Evolutionary conservation across 2,888 invertebrate genomes (phyloP).

Genomic region (Metellina segmentata): DNA sequence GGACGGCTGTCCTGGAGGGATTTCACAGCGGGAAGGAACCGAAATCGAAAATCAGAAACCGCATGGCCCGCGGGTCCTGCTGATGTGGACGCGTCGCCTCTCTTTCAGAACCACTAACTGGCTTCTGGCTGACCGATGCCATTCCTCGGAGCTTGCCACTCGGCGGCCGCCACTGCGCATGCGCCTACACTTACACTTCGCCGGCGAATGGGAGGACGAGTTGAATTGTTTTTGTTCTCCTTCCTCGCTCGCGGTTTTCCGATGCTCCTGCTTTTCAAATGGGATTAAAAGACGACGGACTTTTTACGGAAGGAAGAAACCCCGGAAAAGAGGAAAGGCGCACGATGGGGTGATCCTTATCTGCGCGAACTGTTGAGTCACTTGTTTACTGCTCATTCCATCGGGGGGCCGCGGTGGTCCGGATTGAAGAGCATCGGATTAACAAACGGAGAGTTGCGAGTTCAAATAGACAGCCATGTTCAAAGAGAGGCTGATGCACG

Average conservation of each 20-base stretch:
- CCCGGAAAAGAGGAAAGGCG: too few relatives aligned
- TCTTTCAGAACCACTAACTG: conserved; percentile 20
- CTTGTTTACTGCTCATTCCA: too few relatives aligned
- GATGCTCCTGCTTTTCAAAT: too few relatives aligned
- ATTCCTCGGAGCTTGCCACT: conserved; percentile 23
- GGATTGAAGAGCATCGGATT: too few relatives aligned
- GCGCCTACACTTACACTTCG: conserved; percentile 73
- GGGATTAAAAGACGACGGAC: too few relatives aligned
- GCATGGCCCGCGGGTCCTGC: conserved; percentile 14
- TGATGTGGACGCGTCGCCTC: not conserved
- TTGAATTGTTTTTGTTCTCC: conserved; percentile 57
- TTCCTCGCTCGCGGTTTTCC: conserved; percentile 3
- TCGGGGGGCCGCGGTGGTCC: too few relatives aligned
- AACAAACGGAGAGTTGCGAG: too few relatives aligned
- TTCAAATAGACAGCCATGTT: too few relatives aligned
- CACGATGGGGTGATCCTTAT: too few relatives aligned
- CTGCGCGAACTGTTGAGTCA: too few relatives aligned
- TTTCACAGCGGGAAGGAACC: not conserved
- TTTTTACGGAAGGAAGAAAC: too few relatives aligned
- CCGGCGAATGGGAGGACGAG: conserved; percentile 55
- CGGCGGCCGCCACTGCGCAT: conserved; percentile 10
- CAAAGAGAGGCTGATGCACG: too few relatives aligned
- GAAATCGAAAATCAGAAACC: not conserved
- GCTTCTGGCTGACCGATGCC: conserved; percentile 41
- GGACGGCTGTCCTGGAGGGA: not conserved